A percentile compares a stretch with the other conserved stretches of the same genome.
Conservation (phyloP, 2,797 vertebrate species). For the Mormyrus hasselquistii region DNA sequence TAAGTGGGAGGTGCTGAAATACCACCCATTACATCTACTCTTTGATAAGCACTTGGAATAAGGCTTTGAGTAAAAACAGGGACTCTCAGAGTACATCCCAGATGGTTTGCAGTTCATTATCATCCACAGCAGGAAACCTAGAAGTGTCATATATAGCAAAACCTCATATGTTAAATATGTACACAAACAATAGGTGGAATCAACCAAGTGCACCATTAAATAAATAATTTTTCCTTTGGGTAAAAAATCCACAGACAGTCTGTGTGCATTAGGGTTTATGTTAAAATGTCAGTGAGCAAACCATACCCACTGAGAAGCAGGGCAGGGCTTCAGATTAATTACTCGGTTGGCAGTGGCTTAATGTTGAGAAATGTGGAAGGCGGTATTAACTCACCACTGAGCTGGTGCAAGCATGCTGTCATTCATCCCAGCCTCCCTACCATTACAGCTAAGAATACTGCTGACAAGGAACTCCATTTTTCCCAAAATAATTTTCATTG, state of each 20-base stretch:
- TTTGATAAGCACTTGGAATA: not conserved
- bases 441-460: not conserved
- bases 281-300: not conserved
- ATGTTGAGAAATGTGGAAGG: not conserved
- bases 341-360: not conserved
- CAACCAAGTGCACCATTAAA: not conserved
- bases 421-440: not conserved
- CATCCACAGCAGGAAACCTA: not conserved
- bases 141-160: not conserved
- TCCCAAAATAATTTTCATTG: not conserved
- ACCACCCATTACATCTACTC: not conserved
- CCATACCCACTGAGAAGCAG: not conserved
- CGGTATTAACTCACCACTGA: not conserved
- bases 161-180: not conserved
- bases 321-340: constrained; percentile 1
- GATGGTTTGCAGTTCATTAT: not conserved
- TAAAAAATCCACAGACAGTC: not conserved
- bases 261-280: not conserved
- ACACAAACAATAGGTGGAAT: not conserved
- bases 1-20: not conserved
- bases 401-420: not conserved
- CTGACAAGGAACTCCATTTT: not conserved
- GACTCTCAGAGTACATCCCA: not conserved
- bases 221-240: not conserved
- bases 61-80: not conserved